These are phyloP conservation scores for Crax fasciolata DNA, from an alignment of 2,797 vertebrate genomes.

Conservation along the genomic window DNA sequence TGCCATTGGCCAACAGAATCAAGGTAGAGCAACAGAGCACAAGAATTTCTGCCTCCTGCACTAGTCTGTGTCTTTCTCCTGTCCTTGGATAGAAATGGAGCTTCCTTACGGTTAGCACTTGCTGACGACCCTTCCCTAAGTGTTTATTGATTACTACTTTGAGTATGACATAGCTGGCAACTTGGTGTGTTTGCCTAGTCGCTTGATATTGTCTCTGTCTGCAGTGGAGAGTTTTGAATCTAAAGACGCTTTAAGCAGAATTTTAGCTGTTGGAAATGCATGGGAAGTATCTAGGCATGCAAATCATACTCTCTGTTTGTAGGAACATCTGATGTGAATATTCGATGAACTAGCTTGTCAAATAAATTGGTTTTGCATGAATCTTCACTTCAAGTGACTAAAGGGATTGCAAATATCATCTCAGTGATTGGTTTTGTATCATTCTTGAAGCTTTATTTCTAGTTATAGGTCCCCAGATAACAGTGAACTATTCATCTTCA, in stretches of 20 bases:
- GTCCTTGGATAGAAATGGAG: background rate
- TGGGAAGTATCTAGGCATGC: background rate
- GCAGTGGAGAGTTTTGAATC: background rate
- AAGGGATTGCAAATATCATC: constrained; percentile 34
- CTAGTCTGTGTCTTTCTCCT: background rate
- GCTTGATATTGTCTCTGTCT: background rate
- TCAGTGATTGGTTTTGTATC: background rate
- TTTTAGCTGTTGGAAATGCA: background rate
- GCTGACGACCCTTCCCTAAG: background rate
- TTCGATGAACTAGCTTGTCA: constrained; percentile 19
- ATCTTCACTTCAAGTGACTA: constrained; percentile 54
- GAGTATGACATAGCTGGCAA: background rate
- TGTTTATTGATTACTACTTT: background rate
- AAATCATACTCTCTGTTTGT: background rate
- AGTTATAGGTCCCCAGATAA: constrained; percentile 44
- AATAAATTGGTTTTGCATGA: constrained; percentile 48
- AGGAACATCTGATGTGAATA: constrained; percentile 9
- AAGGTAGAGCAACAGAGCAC: background rate
- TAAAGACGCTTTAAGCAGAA: background rate
- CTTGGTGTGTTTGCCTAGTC: background rate
- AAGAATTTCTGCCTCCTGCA: background rate
- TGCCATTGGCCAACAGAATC: background rate
- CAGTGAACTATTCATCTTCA: constrained; percentile 45
- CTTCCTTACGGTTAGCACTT: background rate
- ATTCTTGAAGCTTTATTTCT: constrained; percentile 37